Conservation (phyloP, 2,797 vertebrate genomes). For the Ceryle rudis region DNA sequence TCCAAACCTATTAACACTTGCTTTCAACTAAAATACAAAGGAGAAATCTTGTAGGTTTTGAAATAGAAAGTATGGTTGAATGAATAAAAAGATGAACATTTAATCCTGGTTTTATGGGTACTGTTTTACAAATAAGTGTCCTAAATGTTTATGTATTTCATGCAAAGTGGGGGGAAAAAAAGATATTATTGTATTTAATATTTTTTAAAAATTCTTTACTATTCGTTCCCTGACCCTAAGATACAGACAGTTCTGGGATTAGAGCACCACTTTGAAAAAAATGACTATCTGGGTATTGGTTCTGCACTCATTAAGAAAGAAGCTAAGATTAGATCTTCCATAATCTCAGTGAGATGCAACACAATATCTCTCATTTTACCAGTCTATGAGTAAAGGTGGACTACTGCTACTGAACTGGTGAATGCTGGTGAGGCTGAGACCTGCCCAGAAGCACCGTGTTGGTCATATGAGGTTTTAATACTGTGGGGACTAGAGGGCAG, state of each 20-base stretch:
- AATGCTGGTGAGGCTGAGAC: not conserved
- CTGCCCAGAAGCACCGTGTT: not conserved
- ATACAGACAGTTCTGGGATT: not conserved
- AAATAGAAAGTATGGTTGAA: not conserved
- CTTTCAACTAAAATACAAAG: not conserved
- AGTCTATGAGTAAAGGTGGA: not conserved
- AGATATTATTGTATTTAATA: too few species aligned
- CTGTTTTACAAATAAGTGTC: not conserved
- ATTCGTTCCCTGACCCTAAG: not conserved
- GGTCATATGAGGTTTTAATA: not conserved
- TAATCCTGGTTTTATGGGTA: not conserved
- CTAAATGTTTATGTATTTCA: not conserved
- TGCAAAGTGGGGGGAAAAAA: not conserved
- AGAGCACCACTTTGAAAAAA: not conserved
- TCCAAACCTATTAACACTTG: not conserved
- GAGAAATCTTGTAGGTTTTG: not conserved
- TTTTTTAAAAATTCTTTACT: not conserved
- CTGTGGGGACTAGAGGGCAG: not conserved
- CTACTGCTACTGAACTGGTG: not conserved
- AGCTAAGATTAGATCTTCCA: not conserved
- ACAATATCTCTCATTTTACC: fast-evolving
- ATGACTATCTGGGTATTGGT: not conserved
- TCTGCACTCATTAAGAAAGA: not conserved
- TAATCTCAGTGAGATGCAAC: fast-evolving
- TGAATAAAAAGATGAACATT: not conserved